Conservation (phyloP, 2,888 invertebrate species). For the Drosophila multiciliata region DNA sequence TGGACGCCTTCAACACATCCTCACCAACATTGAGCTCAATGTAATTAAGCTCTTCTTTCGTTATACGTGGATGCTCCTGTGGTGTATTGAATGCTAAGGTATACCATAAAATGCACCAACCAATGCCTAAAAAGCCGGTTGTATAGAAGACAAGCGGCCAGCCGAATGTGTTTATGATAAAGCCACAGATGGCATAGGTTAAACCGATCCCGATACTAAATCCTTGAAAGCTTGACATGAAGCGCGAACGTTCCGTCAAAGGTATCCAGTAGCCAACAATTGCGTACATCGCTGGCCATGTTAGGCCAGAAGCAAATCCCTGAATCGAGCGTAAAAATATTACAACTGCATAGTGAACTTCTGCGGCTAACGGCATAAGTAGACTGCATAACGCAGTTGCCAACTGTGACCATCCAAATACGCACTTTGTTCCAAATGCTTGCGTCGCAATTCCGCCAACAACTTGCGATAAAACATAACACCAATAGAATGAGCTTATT, state of each 20-base stretch:
- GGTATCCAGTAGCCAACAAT: slow-evolving; percentile 91
- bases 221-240: slow-evolving; percentile 92
- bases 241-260: slow-evolving; percentile 89
- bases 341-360: slow-evolving; percentile 87
- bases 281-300: slow-evolving; percentile 92
- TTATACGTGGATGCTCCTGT: slow-evolving; percentile 89
- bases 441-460: slow-evolving; percentile 90
- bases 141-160: slow-evolving; percentile 90
- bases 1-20: slow-evolving; percentile 85
- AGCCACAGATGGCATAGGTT: slow-evolving; percentile 90
- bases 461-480: slow-evolving; percentile 89
- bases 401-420: slow-evolving; percentile 89
- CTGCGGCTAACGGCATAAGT: slow-evolving; percentile 88
- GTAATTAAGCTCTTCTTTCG: slow-evolving; percentile 88
- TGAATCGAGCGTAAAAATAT: slow-evolving; percentile 88
- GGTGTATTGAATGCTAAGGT: slow-evolving; percentile 89
- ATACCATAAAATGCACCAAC: slow-evolving; percentile 90
- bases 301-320: slow-evolving; percentile 90
- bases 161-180: slow-evolving; percentile 88
- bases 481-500: slow-evolving; percentile 90
- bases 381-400: slow-evolving; percentile 89
- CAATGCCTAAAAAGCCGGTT: slow-evolving; percentile 88
- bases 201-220: slow-evolving; percentile 91
- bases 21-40: slow-evolving; percentile 88
- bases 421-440: slow-evolving; percentile 89